Conservation (phyloP, 2,888 invertebrate genomes). For the Trissolcus brochymenae region DNA sequence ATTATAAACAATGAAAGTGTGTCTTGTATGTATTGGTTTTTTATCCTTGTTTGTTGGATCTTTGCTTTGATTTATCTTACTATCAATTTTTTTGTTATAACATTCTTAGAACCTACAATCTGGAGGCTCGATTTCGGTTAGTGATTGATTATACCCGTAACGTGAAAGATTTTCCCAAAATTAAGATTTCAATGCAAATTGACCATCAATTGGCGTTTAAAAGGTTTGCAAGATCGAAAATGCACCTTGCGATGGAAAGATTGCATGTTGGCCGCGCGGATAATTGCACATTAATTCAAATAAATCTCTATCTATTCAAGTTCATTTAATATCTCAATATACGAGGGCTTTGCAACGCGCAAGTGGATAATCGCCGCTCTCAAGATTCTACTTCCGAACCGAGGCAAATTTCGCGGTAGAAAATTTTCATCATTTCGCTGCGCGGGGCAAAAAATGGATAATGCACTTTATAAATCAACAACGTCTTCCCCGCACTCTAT, state of each 20-base stretch:
- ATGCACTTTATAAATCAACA: slow-evolving; percentile 43
- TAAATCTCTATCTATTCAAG: slow-evolving; percentile 11
- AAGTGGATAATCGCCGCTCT: slow-evolving; percentile 7
- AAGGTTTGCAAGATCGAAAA: no score
- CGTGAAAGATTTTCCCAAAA: no score
- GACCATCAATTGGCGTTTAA: no score
- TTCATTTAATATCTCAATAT: slow-evolving; percentile 33
- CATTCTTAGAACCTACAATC: no score
- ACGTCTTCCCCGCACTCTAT: slow-evolving; percentile 38
- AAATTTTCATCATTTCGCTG: slow-evolving; percentile 22
- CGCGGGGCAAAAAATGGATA: slow-evolving; percentile 13
- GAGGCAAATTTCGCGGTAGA: slow-evolving; percentile 8
- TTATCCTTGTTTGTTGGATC: no score
- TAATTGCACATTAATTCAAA: slow-evolving; percentile 10
- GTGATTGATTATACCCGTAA: no score
- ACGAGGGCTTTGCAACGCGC: not conserved
- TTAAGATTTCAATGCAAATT: no score
- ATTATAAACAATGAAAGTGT: no score
- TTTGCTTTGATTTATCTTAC: no score
- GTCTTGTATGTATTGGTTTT: no score
- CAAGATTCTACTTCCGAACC: slow-evolving; percentile 7
- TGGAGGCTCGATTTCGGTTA: no score
- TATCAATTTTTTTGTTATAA: no score
- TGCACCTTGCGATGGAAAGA: not conserved
- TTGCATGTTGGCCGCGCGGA: not conserved